Evolutionary conservation across 2,888 invertebrate species (phyloP), one percentile per base, ranked within the genome.

Genomic region (Blastobasis adustella): DNA sequence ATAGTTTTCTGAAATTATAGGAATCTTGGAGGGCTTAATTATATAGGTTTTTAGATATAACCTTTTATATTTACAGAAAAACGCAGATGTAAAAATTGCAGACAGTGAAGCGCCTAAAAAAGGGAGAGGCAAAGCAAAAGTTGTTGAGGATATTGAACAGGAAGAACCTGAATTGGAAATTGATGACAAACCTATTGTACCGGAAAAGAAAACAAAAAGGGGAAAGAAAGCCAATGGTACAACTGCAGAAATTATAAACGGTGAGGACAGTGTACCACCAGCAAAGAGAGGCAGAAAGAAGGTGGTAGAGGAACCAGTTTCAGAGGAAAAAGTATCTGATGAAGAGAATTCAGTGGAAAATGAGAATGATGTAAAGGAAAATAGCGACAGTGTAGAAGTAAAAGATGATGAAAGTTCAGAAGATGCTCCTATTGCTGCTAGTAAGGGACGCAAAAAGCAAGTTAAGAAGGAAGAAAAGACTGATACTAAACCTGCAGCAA

Each of bases 251-350:
- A 58, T 64, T 43, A 46, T 52, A 49, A 74, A 70, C 69, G 76
- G 68, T 58, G 77, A 78, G 58, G 77, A 79, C 46, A 53, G 60
- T 49, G 73, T 65, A 9, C 73, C 74, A 56, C 71, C 72, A 54
- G 61, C 71, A 23, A 87, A 87, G 58, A 81, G 77, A 56, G 79
- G 79, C 6, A 81, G 70, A 60, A 83, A 83, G 66, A 84, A 84
- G 62, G 71, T 63, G 62, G 63, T 59, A 47, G 73, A 73, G 41
- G 76, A 79, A 52, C 54, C 59, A 43, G 56, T 59, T 42, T 53
- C 59, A 53, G 65, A 72, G 53, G 76, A 80, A 10, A 73, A 73
- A 54, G 43, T 61, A 59, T 59, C 69, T 42, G 76, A 74, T 66
- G 73, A 66, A 62, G 77, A 77, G 39, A 66, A 71, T 52, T 71